Evolutionary conservation across 92 coral and sea anemone genomes (phyloP), one percentile per base, ranked within the genome.

Genomic region (Bergia sp.): DNA sequence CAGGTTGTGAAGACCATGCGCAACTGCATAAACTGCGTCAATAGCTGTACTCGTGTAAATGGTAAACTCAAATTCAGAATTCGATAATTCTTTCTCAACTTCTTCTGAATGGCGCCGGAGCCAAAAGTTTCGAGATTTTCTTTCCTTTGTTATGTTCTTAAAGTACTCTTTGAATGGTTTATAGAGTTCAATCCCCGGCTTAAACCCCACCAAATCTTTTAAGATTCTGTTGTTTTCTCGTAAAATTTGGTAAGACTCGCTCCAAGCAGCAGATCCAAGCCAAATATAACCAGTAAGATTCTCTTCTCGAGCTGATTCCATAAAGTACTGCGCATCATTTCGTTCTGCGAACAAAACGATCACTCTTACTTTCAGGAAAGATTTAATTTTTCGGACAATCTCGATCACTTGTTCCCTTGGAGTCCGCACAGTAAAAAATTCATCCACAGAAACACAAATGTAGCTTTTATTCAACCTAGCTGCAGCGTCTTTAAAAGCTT

Each of bases 21-120:
- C 95, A 0, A 94, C 94, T 5, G 98, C 94, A 65, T 94, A 94
- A 4, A 96, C 98, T 4, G 98, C 98, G 58, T 96, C 96, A 0
- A 96, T 91, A 0, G 96, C 96, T 37, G 93, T 88, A 20, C 93
- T 92, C 7, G 96, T 92, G 67, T 92, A 92, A 16, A 79, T 74
- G 45, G 94, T 94, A 37, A 89, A 90, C 45, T 94, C 96, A 15
- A 90, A 66, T 2, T 88, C 78, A 15, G 75, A 77, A 3, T 61
- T 72, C 84, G 82, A 88, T 23, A 90, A 39, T 49, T 90, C 79
- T 45, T 81, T 81, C 58, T 69, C 43, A 18, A 92, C 88, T 5
- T 73, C 86, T 12, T 13, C 69, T 67, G 77, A 73, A 58, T 94
- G 93, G 8, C 23, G 39, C n/a, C 89, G 84, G 13, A 94, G 39